Percentiles rank a stretch among this genome's conserved stretches.
phyloP scores from a whole-genome alignment of 2,888 invertebrate genomes.

The Acrobasis suavella region DNA sequence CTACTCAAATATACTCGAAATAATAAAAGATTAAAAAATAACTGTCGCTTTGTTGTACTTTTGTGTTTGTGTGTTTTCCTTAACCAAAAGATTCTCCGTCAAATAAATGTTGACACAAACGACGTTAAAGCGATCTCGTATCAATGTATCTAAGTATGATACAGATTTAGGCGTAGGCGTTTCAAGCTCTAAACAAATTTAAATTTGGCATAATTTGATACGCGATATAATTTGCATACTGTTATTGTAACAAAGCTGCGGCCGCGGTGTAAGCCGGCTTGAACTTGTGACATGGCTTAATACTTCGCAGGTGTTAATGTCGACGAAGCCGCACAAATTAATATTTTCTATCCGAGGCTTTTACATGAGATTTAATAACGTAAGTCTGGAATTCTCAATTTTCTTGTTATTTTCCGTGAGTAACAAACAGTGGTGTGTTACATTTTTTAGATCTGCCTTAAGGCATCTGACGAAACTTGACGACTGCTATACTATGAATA shows the following conservation, averaged over 20 bases:
- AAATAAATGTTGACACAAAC: too few species aligned
- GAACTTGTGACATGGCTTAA: constrained; percentile 34
- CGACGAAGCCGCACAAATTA: constrained; percentile 38
- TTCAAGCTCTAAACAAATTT: too few species aligned
- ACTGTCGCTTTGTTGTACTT: too few species aligned
- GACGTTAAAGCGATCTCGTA: too few species aligned
- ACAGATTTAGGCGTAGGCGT: too few species aligned
- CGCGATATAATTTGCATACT: constrained; percentile 35
- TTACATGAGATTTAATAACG: constrained; percentile 14
- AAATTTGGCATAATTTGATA: too few species aligned
- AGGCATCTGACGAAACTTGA: not conserved
- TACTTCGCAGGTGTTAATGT: constrained; percentile 42
- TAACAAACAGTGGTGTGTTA: too few species aligned
- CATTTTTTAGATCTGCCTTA: not conserved
- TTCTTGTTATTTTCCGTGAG: not conserved
- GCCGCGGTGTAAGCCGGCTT: constrained; percentile 35
- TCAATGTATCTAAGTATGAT: too few species aligned
- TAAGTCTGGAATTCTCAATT: not conserved
- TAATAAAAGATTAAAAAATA: too few species aligned
- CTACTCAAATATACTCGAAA: too few species aligned
- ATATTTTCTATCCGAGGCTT: constrained; percentile 5
- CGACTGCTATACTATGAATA: not conserved
- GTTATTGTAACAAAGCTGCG: constrained; percentile 32
- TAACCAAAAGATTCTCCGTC: too few species aligned
- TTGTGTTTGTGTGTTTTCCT: too few species aligned